Evolutionary conservation across 1,140 invertebrate genomes (phyloP).

Genomic region (Agrilus planipennis): DNA sequence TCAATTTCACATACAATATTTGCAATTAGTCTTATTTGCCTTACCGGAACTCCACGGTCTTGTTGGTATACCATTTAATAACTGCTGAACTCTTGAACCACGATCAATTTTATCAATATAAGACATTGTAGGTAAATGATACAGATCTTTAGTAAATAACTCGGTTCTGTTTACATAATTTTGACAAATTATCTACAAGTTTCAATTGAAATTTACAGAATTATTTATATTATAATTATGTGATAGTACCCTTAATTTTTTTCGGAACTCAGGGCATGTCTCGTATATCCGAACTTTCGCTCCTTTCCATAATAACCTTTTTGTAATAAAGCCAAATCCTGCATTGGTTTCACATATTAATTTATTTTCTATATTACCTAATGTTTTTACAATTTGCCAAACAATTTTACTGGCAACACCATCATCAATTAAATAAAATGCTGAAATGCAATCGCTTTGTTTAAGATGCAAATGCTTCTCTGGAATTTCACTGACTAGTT

Average conservation of each 20-base stretch:
- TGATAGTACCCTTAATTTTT: conserved; percentile 15
- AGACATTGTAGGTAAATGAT: conserved; percentile 16
- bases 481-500: no score
- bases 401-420: conserved; percentile 17
- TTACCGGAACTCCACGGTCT: conserved; percentile 28
- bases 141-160: conserved; percentile 24
- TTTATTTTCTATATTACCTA: conserved; percentile 13
- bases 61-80: conserved; percentile 24
- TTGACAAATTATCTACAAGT: conserved; percentile 9
- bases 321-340: conserved; percentile 26
- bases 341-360: conserved; percentile 24
- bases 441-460: conserved; percentile 3
- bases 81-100: conserved; percentile 16
- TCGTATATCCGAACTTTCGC: conserved; percentile 25
- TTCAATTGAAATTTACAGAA: background rate
- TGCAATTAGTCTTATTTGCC: conserved; percentile 1
- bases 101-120: conserved; percentile 24
- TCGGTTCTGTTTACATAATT: conserved; percentile 15
- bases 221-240: conserved; percentile 1
- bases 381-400: conserved; percentile 13
- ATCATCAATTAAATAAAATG: conserved; percentile 19
- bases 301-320: conserved; percentile 17
- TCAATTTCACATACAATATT: no score
- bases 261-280: conserved; percentile 20
- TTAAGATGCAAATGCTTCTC: no score